These are phyloP conservation scores for Urophycis tenuis DNA, from an alignment of 2,797 vertebrate species.

Conservation along the genomic window DNA sequence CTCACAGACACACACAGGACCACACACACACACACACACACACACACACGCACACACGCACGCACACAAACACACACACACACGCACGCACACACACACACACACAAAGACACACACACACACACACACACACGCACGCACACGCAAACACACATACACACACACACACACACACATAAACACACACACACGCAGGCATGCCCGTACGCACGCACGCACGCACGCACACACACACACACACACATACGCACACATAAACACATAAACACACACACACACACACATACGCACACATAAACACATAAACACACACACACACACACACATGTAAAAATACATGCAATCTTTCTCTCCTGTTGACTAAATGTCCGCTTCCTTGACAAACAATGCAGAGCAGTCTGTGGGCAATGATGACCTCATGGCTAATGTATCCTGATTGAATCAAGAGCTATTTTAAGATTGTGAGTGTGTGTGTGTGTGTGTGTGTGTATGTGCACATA, in stretches of 20 bases:
- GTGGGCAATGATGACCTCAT: slow-evolving; percentile 77
- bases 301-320: neutral
- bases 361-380: slow-evolving; percentile 66
- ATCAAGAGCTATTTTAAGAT: slow-evolving; percentile 71
- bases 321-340: neutral
- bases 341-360: slow-evolving; percentile 43
- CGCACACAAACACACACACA: too few relatives aligned
- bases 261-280: neutral
- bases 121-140: too few relatives aligned
- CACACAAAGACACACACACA: too few relatives aligned
- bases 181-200: too few relatives aligned
- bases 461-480: slow-evolving; percentile 36
- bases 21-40: neutral
- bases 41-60: neutral
- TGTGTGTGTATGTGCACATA: slow-evolving; percentile 1
- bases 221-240: too few relatives aligned
- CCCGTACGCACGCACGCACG: too few relatives aligned
- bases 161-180: too few relatives aligned
- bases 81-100: neutral
- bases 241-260: neutral
- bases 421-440: slow-evolving; percentile 75
- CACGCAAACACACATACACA: too few relatives aligned
- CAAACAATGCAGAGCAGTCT: slow-evolving; percentile 63
- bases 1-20: neutral
- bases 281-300: slow-evolving; percentile 6